Percentiles rank a stretch among this genome's conserved stretches.
These are phyloP conservation scores for Spinus olivaceus DNA, from an alignment of 2,797 vertebrate genomes.

Conservation along the genomic window DNA sequence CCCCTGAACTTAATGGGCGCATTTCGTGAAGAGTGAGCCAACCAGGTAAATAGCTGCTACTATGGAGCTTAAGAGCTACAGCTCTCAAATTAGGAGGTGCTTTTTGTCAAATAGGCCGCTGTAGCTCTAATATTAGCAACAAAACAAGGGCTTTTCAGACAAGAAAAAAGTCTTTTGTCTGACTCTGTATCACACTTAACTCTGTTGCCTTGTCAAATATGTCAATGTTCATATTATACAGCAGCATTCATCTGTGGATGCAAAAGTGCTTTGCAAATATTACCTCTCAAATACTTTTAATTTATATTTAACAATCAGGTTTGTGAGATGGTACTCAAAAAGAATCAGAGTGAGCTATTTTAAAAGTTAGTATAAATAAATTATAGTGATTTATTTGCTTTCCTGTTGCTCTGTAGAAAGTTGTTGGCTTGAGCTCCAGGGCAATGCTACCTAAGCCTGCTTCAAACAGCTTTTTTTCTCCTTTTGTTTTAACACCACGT, in stretches of 20 bases:
- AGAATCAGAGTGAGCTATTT: slow-evolving; percentile 16
- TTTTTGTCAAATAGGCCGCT: slow-evolving; percentile 66
- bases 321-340: slow-evolving; percentile 27
- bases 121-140: slow-evolving; percentile 69
- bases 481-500: not conserved
- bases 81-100: slow-evolving; percentile 68
- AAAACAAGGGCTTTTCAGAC: slow-evolving; percentile 69
- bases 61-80: slow-evolving; percentile 69
- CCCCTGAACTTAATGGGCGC: slow-evolving; percentile 58
- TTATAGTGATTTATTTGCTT: slow-evolving; percentile 44
- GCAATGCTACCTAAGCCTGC: not conserved
- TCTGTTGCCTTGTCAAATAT: slow-evolving; percentile 68
- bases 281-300: slow-evolving; percentile 52
- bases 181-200: slow-evolving; percentile 62
- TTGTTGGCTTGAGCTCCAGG: not conserved
- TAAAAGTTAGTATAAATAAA: slow-evolving; percentile 49
- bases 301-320: slow-evolving; percentile 34
- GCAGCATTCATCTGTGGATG: slow-evolving; percentile 43
- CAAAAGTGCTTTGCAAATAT: slow-evolving; percentile 53
- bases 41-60: slow-evolving; percentile 69
- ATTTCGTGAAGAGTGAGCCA: slow-evolving; percentile 68
- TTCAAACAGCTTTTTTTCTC: not conserved
- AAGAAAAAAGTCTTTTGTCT: slow-evolving; percentile 61
- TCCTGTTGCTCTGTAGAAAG: slow-evolving; percentile 16
- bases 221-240: slow-evolving; percentile 53